Conservation (phyloP, 2,797 vertebrate species). For the Silurus lanzhouensis region DNA sequence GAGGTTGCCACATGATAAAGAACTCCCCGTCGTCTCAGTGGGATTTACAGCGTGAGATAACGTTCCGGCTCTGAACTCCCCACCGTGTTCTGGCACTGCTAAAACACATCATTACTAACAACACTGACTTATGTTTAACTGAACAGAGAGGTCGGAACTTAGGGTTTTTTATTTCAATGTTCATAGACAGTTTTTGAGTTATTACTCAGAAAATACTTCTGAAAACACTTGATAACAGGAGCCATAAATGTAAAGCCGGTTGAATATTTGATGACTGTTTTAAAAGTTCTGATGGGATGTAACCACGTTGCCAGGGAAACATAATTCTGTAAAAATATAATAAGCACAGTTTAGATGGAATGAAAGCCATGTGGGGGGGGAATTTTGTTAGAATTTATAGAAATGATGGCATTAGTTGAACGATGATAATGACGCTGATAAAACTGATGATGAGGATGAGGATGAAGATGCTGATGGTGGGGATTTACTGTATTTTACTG, state of each 20-base stretch:
- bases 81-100: not conserved
- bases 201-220: not conserved
- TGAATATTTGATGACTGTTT: not conserved
- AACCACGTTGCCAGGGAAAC: not conserved
- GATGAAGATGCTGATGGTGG: not conserved
- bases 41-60: slow-evolving; percentile 15
- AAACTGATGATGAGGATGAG: too few relatives aligned
- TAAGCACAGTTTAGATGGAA: not conserved
- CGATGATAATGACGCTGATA: too few relatives aligned
- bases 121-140: not conserved
- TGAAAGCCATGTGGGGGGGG: not conserved
- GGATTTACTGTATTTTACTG: not conserved
- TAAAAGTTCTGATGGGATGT: not conserved
- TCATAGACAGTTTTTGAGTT: too few relatives aligned
- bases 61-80: slow-evolving; percentile 15
- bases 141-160: not conserved
- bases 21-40: slow-evolving; percentile 3
- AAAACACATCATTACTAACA: not conserved
- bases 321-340: not conserved
- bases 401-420: not conserved
- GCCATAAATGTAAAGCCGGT: too few relatives aligned
- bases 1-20: slow-evolving; percentile 40
- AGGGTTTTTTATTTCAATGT: not conserved
- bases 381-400: not conserved
- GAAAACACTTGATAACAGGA: not conserved